Evolutionary conservation across 2,797 vertebrate genomes (phyloP).

Genomic region (Antrozous pallidus): DNA sequence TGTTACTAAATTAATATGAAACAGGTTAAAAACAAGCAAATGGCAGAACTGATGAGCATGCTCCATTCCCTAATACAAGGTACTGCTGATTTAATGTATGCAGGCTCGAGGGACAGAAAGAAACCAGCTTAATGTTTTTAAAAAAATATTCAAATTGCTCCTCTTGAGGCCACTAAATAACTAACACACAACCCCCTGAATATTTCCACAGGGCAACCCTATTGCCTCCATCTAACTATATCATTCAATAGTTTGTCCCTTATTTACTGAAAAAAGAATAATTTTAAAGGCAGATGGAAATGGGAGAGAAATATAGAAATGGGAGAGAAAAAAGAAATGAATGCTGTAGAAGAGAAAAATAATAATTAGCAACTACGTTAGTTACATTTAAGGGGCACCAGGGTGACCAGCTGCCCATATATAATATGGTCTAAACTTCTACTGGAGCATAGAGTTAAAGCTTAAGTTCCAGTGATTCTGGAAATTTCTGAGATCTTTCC

Average conservation of each 20-base stretch:
- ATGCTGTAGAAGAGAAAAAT: not conserved
- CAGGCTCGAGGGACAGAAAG: not conserved
- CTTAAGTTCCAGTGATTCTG: not conserved
- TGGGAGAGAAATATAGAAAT: not conserved
- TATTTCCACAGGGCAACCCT: not conserved
- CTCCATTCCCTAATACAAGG: not conserved
- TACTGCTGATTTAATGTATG: not conserved
- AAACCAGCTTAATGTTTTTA: not conserved
- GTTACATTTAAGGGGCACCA: not conserved
- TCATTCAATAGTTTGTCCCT: not conserved
- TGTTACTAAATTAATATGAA: not conserved
- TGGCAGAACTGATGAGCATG: not conserved
- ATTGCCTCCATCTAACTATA: not conserved
- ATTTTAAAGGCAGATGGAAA: not conserved
- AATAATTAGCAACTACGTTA: not conserved
- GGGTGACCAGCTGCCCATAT: not conserved
- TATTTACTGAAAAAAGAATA: not conserved
- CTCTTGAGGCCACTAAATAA: not conserved
- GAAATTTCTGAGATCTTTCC: not conserved
- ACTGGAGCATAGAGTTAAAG: not conserved
- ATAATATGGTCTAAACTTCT: not conserved
- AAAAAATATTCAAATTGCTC: not conserved
- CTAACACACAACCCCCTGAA: not conserved
- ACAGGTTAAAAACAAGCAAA: not conserved
- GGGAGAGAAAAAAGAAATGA: not conserved